phyloP scores from a whole-genome alignment of 2,888 invertebrate genomes.

The Colletes collaris region DNA sequence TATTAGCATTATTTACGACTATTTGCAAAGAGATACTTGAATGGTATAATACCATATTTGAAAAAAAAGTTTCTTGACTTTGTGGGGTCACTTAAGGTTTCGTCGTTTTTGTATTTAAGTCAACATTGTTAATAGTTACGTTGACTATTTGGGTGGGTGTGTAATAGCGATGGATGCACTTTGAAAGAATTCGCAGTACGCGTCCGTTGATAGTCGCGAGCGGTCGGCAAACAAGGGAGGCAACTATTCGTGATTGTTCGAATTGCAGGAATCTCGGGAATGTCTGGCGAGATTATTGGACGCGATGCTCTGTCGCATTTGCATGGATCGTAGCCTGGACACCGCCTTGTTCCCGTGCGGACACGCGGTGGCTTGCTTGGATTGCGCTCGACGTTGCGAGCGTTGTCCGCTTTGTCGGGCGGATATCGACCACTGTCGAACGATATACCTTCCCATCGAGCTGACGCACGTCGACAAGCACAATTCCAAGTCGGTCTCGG shows the following conservation, averaged over 20 bases:
- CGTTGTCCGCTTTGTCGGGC: conserved; percentile 91
- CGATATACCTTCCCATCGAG: conserved; percentile 88
- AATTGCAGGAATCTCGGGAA: conserved; percentile 84
- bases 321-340: conserved; percentile 93
- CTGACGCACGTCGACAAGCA: conserved; percentile 82
- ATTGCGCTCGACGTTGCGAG: conserved; percentile 90
- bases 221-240: no score
- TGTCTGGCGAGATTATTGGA: conserved; percentile 85
- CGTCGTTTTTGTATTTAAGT: no score
- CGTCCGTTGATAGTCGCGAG: no score
- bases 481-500: conserved; percentile 71
- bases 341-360: conserved; percentile 94
- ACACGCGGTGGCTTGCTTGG: conserved; percentile 92
- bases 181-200: no score
- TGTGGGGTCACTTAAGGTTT: no score
- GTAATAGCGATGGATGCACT: no score
- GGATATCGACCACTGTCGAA: conserved; percentile 88
- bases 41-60: no score
- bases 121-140: no score
- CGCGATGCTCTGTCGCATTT: conserved; percentile 92
- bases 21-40: no score
- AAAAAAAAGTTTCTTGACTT: no score
- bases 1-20: no score
- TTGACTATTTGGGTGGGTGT: no score
- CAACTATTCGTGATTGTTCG: conserved; percentile 8